Evolutionary conservation across 2,797 vertebrate species (phyloP).

Genomic region (Perodicticus potto): DNA sequence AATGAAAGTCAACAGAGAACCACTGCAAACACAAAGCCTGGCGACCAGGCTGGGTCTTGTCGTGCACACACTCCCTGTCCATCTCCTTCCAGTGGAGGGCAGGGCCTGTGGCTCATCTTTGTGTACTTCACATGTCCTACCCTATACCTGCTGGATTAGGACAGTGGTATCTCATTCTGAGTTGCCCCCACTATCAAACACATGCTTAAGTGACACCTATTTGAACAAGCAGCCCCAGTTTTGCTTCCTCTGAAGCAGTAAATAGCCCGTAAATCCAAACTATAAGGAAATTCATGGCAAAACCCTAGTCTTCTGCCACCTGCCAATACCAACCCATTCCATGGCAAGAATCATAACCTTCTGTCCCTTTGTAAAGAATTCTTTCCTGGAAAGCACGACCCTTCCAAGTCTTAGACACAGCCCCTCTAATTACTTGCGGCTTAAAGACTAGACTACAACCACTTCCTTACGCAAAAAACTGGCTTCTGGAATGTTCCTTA

Average conservation of each 20-base stretch:
- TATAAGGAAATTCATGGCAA: not conserved
- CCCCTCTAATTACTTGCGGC: not conserved
- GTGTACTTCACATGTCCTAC: fast-evolving
- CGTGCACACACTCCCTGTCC: fast-evolving
- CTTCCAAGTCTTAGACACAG: fast-evolving
- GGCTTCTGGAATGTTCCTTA: not conserved
- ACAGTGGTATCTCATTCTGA: not conserved
- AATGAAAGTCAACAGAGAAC: not conserved
- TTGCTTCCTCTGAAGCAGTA: not conserved
- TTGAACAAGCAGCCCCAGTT: not conserved
- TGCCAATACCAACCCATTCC: fast-evolving
- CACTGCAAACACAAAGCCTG: fast-evolving
- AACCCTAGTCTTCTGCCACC: not conserved
- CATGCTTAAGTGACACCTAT: fast-evolving
- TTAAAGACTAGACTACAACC: fast-evolving
- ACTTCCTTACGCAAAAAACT: not conserved
- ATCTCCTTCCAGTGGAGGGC: fast-evolving
- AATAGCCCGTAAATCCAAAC: not conserved
- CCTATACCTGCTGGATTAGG: not conserved
- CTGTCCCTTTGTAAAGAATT: fast-evolving
- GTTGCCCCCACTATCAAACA: not conserved
- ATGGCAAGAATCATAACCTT: fast-evolving
- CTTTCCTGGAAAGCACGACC: fast-evolving
- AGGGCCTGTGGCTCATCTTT: fast-evolving
- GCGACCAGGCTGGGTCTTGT: fast-evolving